These are phyloP conservation scores for Saccopteryx bilineata DNA, from an alignment of 2,113 vertebrate species.

Conservation along the genomic window DNA sequence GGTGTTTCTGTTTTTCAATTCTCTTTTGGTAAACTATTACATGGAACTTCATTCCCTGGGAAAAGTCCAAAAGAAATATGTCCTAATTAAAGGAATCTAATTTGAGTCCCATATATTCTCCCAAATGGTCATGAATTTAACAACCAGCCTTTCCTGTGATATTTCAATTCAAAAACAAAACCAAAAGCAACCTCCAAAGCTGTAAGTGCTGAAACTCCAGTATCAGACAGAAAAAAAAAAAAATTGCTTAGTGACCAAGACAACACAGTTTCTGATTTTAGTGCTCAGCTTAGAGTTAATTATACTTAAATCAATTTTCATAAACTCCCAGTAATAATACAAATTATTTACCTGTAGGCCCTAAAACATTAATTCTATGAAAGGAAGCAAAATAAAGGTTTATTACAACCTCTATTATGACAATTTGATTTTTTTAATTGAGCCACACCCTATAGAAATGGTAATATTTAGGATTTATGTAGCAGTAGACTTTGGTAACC, in stretches of 20 bases:
- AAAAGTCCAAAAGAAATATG: constrained; percentile 39
- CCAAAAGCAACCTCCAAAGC: constrained; percentile 48
- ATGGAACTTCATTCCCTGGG: constrained; percentile 15
- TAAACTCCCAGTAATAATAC: background rate
- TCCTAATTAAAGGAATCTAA: constrained; percentile 53
- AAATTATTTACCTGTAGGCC: background rate
- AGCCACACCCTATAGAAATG: background rate
- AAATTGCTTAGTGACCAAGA: constrained; percentile 18
- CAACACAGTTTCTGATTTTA: constrained; percentile 32
- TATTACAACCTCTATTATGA: constrained; percentile 17
- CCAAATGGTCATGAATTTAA: constrained; percentile 48
- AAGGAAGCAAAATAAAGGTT: constrained; percentile 25
- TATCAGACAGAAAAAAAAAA: constrained; percentile 16
- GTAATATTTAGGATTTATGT: constrained; percentile 25
- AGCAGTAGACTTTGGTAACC: background rate
- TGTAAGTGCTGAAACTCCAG: constrained; percentile 46
- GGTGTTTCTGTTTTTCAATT: constrained; percentile 43
- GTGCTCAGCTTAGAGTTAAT: background rate
- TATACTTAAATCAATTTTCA: constrained; percentile 56
- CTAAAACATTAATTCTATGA: background rate
- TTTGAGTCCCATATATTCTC: constrained; percentile 49
- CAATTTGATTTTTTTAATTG: constrained; percentile 27
- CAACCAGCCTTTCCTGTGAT: background rate
- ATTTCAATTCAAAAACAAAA: constrained; percentile 66
- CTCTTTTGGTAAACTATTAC: constrained; percentile 42